Evolutionary conservation across 2,888 invertebrate genomes (phyloP).

Genomic region (Dysmachus trigonus): DNA sequence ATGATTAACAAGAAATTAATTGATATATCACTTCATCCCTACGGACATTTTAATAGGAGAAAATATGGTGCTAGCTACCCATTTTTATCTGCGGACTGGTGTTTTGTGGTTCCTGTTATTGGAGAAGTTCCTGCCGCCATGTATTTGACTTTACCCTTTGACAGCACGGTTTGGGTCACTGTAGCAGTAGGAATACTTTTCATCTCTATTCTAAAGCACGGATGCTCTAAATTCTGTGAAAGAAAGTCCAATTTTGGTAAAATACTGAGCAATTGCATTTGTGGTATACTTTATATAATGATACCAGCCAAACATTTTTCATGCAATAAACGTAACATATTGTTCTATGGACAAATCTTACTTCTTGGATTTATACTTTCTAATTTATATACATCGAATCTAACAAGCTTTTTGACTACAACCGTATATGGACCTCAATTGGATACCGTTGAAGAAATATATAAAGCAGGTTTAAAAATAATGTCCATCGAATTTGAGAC

Average conservation of each 20-base stretch:
- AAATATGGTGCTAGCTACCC: conserved; percentile 18
- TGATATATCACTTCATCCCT: conserved; percentile 36
- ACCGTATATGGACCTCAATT: conserved; percentile 52
- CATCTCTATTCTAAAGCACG: neutral
- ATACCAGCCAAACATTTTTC: neutral
- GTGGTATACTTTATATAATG: conserved; percentile 28
- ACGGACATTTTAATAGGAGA: conserved; percentile 22
- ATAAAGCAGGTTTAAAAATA: conserved; percentile 49
- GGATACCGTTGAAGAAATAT: conserved; percentile 51
- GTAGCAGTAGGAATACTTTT: neutral
- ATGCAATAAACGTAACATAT: neutral
- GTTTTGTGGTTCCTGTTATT: conserved; percentile 31
- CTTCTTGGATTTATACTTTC: conserved; percentile 54
- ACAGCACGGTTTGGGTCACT: conserved; percentile 1
- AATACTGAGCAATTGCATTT: neutral
- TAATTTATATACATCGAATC: conserved; percentile 54
- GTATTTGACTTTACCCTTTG: conserved; percentile 30
- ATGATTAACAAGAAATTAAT: conserved; percentile 16
- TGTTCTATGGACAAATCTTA: conserved; percentile 46
- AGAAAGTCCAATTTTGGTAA: neutral
- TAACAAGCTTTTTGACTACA: conserved; percentile 56
- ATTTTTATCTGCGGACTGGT: neutral
- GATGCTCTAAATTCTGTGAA: neutral
- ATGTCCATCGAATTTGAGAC: conserved; percentile 52
- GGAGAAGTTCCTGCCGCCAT: conserved; percentile 10